phyloP scores from a whole-genome alignment of 2,797 vertebrate genomes.

The Eremophila alpestris region DNA sequence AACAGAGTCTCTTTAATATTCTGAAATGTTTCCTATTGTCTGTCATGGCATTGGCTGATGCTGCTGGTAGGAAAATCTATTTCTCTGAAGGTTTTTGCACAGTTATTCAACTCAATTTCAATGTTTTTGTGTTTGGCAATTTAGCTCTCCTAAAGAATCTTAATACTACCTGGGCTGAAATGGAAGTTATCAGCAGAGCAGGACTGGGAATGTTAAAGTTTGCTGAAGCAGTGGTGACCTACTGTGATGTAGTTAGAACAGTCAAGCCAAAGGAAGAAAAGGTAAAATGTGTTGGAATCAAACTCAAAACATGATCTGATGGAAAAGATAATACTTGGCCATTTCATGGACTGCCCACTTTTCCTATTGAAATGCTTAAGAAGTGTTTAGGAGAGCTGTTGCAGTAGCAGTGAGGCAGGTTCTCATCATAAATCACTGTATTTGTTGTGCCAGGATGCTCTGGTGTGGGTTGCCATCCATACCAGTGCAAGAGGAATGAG shows the following conservation, averaged over 20 bases:
- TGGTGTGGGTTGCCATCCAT: neutral
- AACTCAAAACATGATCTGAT: neutral
- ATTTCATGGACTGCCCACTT: neutral
- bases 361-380: neutral
- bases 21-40: neutral
- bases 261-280: slow-evolving; percentile 96
- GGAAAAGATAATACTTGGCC: neutral
- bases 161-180: slow-evolving; percentile 87
- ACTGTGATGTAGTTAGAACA: slow-evolving; percentile 89
- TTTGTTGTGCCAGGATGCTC: neutral
- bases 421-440: neutral
- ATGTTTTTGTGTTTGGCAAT: neutral
- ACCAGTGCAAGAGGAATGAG: neutral
- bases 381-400: neutral
- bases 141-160: slow-evolving; percentile 87
- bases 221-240: slow-evolving; percentile 93
- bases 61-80: neutral
- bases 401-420: neutral
- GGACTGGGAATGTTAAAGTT: slow-evolving; percentile 96
- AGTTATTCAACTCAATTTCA: neutral
- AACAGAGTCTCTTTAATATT: neutral
- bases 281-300: slow-evolving; percentile 72
- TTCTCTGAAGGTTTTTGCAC: neutral
- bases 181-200: slow-evolving; percentile 94
- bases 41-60: neutral